phyloP scores from a whole-genome alignment of 2,888 invertebrate species.

The Volucella zonaria region DNA sequence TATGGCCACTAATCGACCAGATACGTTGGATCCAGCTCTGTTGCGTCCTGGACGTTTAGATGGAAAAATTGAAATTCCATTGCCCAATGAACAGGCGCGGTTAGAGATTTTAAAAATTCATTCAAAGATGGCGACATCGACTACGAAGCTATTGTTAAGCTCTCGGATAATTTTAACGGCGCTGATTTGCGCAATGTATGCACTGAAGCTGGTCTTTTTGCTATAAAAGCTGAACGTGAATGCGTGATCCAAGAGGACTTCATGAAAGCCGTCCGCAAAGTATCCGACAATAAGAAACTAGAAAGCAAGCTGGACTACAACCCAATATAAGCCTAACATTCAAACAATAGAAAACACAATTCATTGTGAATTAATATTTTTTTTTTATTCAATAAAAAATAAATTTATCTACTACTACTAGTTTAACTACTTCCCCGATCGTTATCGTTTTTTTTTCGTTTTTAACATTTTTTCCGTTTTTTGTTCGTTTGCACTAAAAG shows the following conservation, averaged over 20 bases:
- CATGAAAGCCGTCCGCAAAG: conserved; percentile 99
- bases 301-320: conserved; percentile 99
- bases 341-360: conserved; percentile 22
- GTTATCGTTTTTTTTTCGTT: too few relatives aligned
- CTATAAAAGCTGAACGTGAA: conserved; percentile 97
- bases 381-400: conserved; percentile 66
- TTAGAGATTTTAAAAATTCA: conserved; percentile 99
- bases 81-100: conserved; percentile 99
- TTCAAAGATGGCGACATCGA: conserved; percentile 99
- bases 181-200: conserved; percentile 99
- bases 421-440: too few relatives aligned
- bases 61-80: conserved; percentile 98
- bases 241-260: conserved; percentile 99
- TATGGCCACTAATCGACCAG: conserved; percentile 99
- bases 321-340: conserved; percentile 88
- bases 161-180: conserved; percentile 99
- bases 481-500: too few relatives aligned
- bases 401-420: conserved; percentile 59
- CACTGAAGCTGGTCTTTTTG: conserved; percentile 99
- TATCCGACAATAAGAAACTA: conserved; percentile 98
- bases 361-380: conserved; percentile 50
- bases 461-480: too few relatives aligned
- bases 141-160: conserved; percentile 98
- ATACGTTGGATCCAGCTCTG: conserved; percentile 98
- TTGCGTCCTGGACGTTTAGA: conserved; percentile 98